Evolutionary conservation across 1,140 invertebrate species (phyloP), one percentile per base, ranked within the genome.

Genomic region (Linepithema humile): DNA sequence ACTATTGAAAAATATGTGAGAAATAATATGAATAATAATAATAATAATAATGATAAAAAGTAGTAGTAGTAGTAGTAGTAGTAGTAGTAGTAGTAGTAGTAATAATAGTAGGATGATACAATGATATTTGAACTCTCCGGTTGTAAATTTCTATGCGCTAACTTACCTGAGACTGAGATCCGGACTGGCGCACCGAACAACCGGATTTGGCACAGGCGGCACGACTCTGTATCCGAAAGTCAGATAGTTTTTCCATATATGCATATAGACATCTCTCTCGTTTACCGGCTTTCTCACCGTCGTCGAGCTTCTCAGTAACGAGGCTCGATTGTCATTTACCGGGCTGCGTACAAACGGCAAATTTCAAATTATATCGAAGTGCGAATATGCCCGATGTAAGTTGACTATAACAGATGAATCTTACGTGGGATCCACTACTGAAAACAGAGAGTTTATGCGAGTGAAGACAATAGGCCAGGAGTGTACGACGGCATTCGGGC

Each of bases 401-500:
- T 48, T 45, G 7, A 60, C 67, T 83, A 60, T 17, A 67, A n/a
- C 72, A 45, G 50, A 67, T 55, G 29, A 32, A 50, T 35, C 96
- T 96, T 94, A 98, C 97, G 97, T 98, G n/a, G 98, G 98, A 95
- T 99, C 99, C 15, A 99, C 97, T 80, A 99, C 97, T 62, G 97
- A 97, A 92, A 97, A 99, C 0, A 99, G 95, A 1, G 97, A 97
- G 87, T 98, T 98, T 45, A 99, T 96, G 84, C 99, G 96, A 0
- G 97, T 96, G 94, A 98, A 99, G 4, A 99, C 97, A 84, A 99
- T 98, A 0, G 98, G 98, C 99, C 99, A 99, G 0, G 98, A 97
- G 91, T 99, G 97, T 50, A 96, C 95, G 1, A 97, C 95, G 0
- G 98, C 98, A 32, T 96, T 96, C 0, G 98, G 97, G 93, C 98